Percentiles rank a stretch among this genome's conserved stretches.
phyloP scores from a whole-genome alignment of 2,888 invertebrate genomes.

The Ectemnius continuus region DNA sequence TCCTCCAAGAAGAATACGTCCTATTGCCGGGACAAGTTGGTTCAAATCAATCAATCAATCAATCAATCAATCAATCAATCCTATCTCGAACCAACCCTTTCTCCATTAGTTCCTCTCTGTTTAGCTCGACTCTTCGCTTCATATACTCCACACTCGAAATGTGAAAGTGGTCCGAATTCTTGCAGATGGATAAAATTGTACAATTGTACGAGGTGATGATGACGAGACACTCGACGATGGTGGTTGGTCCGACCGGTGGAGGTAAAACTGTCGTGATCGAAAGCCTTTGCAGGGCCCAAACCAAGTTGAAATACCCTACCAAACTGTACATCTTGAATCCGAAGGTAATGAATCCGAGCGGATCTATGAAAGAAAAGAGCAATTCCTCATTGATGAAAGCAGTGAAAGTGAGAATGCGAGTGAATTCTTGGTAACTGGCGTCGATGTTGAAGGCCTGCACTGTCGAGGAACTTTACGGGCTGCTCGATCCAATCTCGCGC shows the following conservation, averaged over 20 bases:
- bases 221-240: slow-evolving; percentile 94
- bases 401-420: background rate
- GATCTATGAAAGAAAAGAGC: too few relatives aligned
- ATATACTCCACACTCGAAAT: background rate
- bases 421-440: background rate
- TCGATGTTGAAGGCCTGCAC: slow-evolving; percentile 85
- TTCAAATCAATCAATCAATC: too few relatives aligned
- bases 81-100: too few relatives aligned
- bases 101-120: background rate
- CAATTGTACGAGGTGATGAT: slow-evolving; percentile 97
- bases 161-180: background rate
- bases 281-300: slow-evolving; percentile 87
- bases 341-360: slow-evolving; percentile 81
- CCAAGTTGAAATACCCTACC: slow-evolving; percentile 86
- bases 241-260: slow-evolving; percentile 95
- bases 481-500: slow-evolving; percentile 89
- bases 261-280: slow-evolving; percentile 93
- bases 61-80: too few relatives aligned
- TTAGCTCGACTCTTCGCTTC: too few relatives aligned
- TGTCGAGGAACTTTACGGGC: slow-evolving; percentile 93
- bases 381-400: background rate
- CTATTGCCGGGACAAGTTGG: slow-evolving; percentile 85
- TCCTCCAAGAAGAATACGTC: slow-evolving; percentile 85
- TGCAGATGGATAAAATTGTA: slow-evolving; percentile 90
- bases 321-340: slow-evolving; percentile 91